These are phyloP conservation scores for fruit fly (Drosophila melanogaster) DNA, from an alignment of 1,140 invertebrate genomes.

Conservation along the genomic window Release_6_plus_ISO1_MT NT_033779.5:17946501-17947000, in stretches of 20 bases:
- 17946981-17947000: neutral
- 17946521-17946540: slow-evolving; percentile 21
- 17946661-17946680: slow-evolving; percentile 74
- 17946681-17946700: slow-evolving; percentile 32
- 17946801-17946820: slow-evolving; percentile 51
- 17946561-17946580: slow-evolving; percentile 79
- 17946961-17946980: too few species aligned
- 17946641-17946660: slow-evolving; percentile 57
- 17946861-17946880: slow-evolving; percentile 23
- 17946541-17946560: slow-evolving; percentile 79
- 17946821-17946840: slow-evolving; percentile 67
- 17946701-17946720: slow-evolving; percentile 70
- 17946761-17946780: slow-evolving; percentile 72
- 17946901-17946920: slow-evolving; percentile 13
- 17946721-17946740: slow-evolving; percentile 80
- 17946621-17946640: slow-evolving; percentile 47
- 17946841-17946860: slow-evolving; percentile 44
- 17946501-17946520: slow-evolving; percentile 11
- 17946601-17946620: slow-evolving; percentile 78
- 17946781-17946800: slow-evolving; percentile 32
- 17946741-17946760: slow-evolving; percentile 64
- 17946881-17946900: slow-evolving; percentile 30
- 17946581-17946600: slow-evolving; percentile 83
- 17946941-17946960: slow-evolving; percentile 6
- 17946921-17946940: slow-evolving; percentile 13